Conservation (phyloP, 2,888 invertebrate genomes). For the Tipula confusa region DNA sequence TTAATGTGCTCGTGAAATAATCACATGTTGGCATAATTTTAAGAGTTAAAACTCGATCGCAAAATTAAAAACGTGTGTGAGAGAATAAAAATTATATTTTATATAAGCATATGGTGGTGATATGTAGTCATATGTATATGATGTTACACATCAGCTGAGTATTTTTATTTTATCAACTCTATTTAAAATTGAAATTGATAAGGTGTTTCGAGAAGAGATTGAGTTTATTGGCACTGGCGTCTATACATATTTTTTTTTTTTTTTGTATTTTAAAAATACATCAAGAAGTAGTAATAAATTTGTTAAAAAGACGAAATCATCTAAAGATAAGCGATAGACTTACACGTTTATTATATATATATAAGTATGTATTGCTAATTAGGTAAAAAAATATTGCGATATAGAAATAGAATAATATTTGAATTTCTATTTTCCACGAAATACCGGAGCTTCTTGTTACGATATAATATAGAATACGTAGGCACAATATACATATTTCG, state of each 20-base stretch:
- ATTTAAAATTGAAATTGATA: neutral
- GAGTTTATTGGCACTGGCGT: neutral
- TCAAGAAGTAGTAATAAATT: too few species aligned
- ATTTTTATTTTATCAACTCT: neutral
- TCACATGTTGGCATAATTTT: neutral
- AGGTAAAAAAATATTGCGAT: neutral
- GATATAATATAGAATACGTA: neutral
- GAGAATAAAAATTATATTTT: neutral
- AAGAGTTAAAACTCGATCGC: neutral
- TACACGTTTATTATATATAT: neutral
- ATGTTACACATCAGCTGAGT: neutral
- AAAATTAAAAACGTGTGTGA: neutral
- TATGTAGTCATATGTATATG: too few species aligned
- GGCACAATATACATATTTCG: neutral
- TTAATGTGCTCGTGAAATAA: neutral
- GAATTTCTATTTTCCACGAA: neutral
- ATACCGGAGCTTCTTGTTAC: neutral
- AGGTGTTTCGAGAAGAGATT: neutral
- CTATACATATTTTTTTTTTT: neutral
- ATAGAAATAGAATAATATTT: neutral
- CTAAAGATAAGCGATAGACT: neutral
- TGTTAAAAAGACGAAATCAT: neutral
- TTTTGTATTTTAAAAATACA: too few species aligned
- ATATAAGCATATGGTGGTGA: too few species aligned
- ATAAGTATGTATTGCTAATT: slow-evolving; percentile 3